Evolutionary conservation across 2,888 invertebrate genomes (phyloP).

Genomic region (Lamellibrachia satsuma): DNA sequence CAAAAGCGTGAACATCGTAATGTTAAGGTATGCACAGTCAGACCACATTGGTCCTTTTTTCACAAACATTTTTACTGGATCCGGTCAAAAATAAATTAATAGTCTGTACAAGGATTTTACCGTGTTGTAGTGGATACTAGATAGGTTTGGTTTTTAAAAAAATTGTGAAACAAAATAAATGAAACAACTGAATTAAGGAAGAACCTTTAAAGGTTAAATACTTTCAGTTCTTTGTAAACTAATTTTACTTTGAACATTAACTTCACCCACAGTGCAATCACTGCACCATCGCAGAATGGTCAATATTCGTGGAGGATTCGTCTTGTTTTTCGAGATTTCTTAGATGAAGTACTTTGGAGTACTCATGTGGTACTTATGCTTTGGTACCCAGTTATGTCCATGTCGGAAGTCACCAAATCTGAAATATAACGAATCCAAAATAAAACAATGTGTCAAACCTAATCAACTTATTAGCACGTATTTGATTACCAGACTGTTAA

Average conservation of each 20-base stretch:
- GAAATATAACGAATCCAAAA: background rate
- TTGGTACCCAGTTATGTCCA: slow-evolving; percentile 57
- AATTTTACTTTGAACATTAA: background rate
- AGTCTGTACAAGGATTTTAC: too few species aligned
- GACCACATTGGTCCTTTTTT: too few species aligned
- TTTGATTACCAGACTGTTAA: background rate
- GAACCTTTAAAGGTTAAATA: background rate
- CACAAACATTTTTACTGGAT: too few species aligned
- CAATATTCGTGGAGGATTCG: background rate
- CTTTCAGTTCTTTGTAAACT: background rate
- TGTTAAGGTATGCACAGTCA: too few species aligned
- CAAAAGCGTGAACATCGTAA: too few species aligned
- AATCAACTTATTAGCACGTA: background rate
- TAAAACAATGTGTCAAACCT: background rate
- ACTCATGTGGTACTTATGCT: slow-evolving; percentile 62
- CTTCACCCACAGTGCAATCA: background rate
- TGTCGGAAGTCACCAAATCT: slow-evolving; percentile 58
- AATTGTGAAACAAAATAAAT: too few species aligned
- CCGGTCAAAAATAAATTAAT: too few species aligned
- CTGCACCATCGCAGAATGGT: background rate
- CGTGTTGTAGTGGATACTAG: too few species aligned
- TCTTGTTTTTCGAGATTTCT: background rate
- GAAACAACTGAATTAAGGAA: too few species aligned
- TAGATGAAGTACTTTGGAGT: slow-evolving; percentile 63
- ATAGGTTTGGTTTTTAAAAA: too few species aligned